Conservation (phyloP, 1,140 invertebrate genomes). For the Oscheius sp. region DNA sequence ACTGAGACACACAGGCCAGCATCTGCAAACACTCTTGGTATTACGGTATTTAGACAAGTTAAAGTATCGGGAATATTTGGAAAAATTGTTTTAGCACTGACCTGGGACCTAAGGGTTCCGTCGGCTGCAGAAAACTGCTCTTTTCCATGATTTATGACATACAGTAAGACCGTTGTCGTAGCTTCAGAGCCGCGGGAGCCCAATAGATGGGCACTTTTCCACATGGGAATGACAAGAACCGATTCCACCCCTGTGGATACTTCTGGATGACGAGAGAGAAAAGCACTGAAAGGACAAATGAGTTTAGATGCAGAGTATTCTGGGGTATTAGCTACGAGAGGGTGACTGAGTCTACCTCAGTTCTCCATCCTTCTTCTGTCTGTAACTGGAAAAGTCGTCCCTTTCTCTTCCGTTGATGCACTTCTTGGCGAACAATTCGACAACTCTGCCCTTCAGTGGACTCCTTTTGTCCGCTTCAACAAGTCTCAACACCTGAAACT, state of each 20-base stretch:
- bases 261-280: conserved; percentile 5
- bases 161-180: not conserved
- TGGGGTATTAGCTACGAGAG: not conserved
- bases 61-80: too few relatives aligned
- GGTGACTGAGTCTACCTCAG: too few relatives aligned
- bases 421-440: not conserved
- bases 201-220: conserved; percentile 15
- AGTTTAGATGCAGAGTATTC: not conserved
- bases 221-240: conserved; percentile 1
- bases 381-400: not conserved
- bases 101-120: conserved; percentile 5
- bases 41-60: too few relatives aligned
- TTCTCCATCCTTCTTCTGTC: not conserved
- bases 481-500: not conserved
- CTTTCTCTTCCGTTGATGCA: not conserved
- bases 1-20: conserved; percentile 13
- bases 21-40: too few relatives aligned
- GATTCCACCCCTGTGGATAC: not conserved
- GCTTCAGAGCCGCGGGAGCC: conserved; percentile 2
- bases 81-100: too few relatives aligned
- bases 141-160: conserved; percentile 16
- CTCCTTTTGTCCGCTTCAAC: not conserved
- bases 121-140: not conserved
- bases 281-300: conserved; percentile 10
- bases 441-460: not conserved